Evolutionary conservation across 2,888 invertebrate genomes (phyloP).

Genomic region (Atrina japonica): DNA sequence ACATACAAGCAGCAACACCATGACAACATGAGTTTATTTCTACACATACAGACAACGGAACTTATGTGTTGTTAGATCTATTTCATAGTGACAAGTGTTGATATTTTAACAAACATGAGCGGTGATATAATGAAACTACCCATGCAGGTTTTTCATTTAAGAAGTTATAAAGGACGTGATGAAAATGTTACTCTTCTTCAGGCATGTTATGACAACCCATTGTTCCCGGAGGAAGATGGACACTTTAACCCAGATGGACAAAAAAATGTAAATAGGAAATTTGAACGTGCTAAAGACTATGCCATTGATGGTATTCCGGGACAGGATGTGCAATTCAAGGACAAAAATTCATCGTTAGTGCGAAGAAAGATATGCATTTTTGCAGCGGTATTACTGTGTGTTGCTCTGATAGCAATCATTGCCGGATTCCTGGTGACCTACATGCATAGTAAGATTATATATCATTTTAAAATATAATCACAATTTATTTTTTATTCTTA

Average conservation of each 20-base stretch:
- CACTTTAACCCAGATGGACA: conserved; percentile 27
- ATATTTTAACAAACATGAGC: conserved; percentile 31
- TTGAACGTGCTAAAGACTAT: conserved; percentile 47
- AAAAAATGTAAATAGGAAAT: conserved; percentile 23
- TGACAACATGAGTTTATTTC: too few relatives aligned
- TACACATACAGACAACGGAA: too few relatives aligned
- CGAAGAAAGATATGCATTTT: conserved; percentile 42
- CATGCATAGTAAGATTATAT: neutral
- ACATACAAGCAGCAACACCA: too few relatives aligned
- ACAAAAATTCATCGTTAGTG: conserved; percentile 26
- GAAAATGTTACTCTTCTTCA: conserved; percentile 72
- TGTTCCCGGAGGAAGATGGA: conserved; percentile 66
- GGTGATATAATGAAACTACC: conserved; percentile 54
- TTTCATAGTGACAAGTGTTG: neutral
- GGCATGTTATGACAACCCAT: conserved; percentile 75
- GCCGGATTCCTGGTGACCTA: conserved; percentile 57
- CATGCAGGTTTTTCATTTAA: conserved; percentile 51
- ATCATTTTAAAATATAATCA: neutral
- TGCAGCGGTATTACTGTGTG: conserved; percentile 36
- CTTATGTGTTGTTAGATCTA: too few relatives aligned
- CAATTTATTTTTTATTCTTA: too few relatives aligned
- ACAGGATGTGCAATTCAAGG: conserved; percentile 37
- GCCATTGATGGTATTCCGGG: conserved; percentile 8
- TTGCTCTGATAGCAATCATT: conserved; percentile 46
- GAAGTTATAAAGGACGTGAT: conserved; percentile 59